Percentiles rank a stretch among this genome's conserved stretches.
Evolutionary conservation across 2,113 vertebrate species (phyloP).

Genomic region (Cervus canadensis): DNA sequence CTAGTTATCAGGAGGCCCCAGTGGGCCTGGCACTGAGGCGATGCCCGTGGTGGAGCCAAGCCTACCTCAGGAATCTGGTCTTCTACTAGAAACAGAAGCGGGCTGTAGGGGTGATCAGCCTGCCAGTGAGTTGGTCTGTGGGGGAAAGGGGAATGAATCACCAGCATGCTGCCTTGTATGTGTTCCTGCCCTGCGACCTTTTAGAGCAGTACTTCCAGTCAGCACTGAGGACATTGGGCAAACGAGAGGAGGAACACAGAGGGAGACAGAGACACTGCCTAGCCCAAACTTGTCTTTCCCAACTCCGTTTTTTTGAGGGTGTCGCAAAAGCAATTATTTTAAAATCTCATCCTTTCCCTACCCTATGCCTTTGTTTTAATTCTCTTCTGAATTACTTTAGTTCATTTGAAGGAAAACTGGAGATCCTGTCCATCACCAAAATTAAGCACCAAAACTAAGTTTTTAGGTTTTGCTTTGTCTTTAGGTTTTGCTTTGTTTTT

Average conservation of each 20-base stretch:
- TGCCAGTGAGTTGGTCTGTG: slow-evolving; percentile 84
- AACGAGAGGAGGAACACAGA: slow-evolving; percentile 91
- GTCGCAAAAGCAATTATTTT: slow-evolving; percentile 73
- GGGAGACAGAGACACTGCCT: slow-evolving; percentile 87
- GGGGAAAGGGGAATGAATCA: slow-evolving; percentile 76
- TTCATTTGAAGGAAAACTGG: background rate
- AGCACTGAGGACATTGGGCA: slow-evolving; percentile 88
- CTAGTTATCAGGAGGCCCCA: slow-evolving; percentile 86
- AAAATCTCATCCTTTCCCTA: slow-evolving; percentile 55
- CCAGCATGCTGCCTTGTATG: slow-evolving; percentile 87
- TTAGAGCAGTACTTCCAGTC: slow-evolving; percentile 90
- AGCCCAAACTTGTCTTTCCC: slow-evolving; percentile 72
- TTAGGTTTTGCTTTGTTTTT: slow-evolving; percentile 74
- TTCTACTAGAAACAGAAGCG: slow-evolving; percentile 94
- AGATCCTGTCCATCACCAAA: background rate
- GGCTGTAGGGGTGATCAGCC: slow-evolving; percentile 90
- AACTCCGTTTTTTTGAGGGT: slow-evolving; percentile 39
- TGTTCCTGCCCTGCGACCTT: slow-evolving; percentile 90
- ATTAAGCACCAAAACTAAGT: slow-evolving; percentile 29
- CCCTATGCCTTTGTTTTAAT: background rate
- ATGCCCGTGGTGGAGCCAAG: slow-evolving; percentile 83
- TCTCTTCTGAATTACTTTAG: slow-evolving; percentile 64
- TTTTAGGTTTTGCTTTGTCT: slow-evolving; percentile 67
- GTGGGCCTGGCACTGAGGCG: slow-evolving; percentile 65
- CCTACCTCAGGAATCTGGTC: slow-evolving; percentile 91